These are phyloP conservation scores for Cheilosia vernalis DNA, from an alignment of 2,888 invertebrate species.

Conservation along the genomic window DNA sequence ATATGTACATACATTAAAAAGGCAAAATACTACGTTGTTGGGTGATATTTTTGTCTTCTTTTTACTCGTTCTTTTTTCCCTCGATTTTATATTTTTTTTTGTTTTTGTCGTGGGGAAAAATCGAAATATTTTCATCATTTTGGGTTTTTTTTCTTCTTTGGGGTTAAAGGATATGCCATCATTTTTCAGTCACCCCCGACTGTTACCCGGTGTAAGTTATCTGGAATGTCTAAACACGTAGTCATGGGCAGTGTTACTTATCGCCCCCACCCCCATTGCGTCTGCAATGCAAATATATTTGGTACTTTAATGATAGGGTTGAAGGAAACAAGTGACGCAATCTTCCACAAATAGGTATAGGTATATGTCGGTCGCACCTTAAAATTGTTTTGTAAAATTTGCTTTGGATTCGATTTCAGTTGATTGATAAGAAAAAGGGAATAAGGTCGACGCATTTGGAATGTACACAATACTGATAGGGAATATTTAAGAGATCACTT, in stretches of 20 bases:
- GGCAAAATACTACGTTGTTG: slow-evolving; percentile 51
- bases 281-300: slow-evolving; percentile 22
- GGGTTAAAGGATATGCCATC: slow-evolving; percentile 10
- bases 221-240: slow-evolving; percentile 13
- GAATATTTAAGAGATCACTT: neutral
- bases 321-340: slow-evolving; percentile 24
- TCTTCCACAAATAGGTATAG: neutral
- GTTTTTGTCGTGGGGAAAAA: slow-evolving; percentile 21
- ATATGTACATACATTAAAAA: slow-evolving; percentile 64
- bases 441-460: neutral
- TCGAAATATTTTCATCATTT: slow-evolving; percentile 56
- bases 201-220: slow-evolving; percentile 7
- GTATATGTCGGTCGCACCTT: slow-evolving; percentile 6
- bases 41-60: slow-evolving; percentile 44
- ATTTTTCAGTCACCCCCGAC: neutral
- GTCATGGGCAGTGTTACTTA: slow-evolving; percentile 16
- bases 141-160: slow-evolving; percentile 3
- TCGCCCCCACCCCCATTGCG: neutral
- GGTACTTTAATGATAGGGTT: slow-evolving; percentile 14
- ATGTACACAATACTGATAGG: neutral
- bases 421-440: neutral
- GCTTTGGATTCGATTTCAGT: slow-evolving; percentile 5
- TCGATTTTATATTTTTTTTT: neutral
- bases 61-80: slow-evolving; percentile 9
- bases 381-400: slow-evolving; percentile 1